These are phyloP conservation scores for Hypotaenidia philippensis DNA, from an alignment of 2,797 vertebrate genomes.

Conservation along the genomic window DNA sequence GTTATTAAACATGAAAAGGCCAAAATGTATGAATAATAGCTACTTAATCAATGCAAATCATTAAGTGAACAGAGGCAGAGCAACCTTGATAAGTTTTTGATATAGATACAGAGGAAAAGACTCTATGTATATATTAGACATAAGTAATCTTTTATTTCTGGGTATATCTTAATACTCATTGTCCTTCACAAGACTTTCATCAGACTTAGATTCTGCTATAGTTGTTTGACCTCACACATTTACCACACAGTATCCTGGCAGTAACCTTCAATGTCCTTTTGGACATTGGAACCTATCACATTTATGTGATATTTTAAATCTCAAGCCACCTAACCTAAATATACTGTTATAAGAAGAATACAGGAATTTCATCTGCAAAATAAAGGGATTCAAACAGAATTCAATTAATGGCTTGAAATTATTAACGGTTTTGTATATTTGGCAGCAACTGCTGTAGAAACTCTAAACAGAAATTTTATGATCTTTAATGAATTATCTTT, in stretches of 20 bases:
- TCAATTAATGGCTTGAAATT: not conserved
- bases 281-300: not conserved
- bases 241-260: not conserved
- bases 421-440: not conserved
- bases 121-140: not conserved
- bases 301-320: not conserved
- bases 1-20: slow-evolving; percentile 76
- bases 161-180: not conserved
- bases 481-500: not conserved
- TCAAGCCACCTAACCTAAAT: not conserved
- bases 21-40: slow-evolving; percentile 74
- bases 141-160: not conserved
- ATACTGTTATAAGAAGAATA: not conserved
- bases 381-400: not conserved
- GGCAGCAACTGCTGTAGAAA: not conserved
- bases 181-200: not conserved
- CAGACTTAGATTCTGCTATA: not conserved
- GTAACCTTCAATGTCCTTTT: not conserved
- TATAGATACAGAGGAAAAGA: not conserved
- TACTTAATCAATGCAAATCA: slow-evolving; percentile 70
- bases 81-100: slow-evolving; percentile 12
- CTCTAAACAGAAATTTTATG: not conserved
- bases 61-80: slow-evolving; percentile 64
- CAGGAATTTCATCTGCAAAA: not conserved
- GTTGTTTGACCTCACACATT: not conserved